Evolutionary conservation across 1,140 invertebrate genomes (phyloP).

Genomic region (Euglossa dilemma): DNA sequence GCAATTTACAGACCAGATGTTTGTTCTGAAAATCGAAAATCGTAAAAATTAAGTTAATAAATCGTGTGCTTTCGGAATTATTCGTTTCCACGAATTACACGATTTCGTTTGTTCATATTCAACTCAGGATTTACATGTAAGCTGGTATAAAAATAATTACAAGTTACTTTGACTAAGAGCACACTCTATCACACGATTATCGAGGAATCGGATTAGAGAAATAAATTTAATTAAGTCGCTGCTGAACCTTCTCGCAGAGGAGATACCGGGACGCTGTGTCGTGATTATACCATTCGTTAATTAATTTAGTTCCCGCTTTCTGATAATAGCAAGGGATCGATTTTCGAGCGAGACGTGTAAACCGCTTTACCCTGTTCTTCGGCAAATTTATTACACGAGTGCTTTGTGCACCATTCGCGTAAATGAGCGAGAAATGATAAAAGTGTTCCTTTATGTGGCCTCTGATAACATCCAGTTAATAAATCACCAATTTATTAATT

Average conservation of each 20-base stretch:
- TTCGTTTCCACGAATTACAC: too few relatives aligned
- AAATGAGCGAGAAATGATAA: too few relatives aligned
- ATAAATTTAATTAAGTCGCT: constrained; percentile 7
- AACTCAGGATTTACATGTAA: too few relatives aligned
- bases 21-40: too few relatives aligned
- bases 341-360: background rate
- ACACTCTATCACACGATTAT: background rate
- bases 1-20: too few relatives aligned
- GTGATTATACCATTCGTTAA: background rate
- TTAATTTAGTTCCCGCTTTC: background rate
- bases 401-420: too few relatives aligned
- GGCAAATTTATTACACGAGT: background rate
- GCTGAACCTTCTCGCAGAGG: background rate
- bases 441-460: too few relatives aligned
- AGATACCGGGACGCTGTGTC: background rate
- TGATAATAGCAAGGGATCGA: background rate
- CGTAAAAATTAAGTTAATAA: too few relatives aligned
- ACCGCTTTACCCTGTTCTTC: background rate
- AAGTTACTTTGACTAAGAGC: background rate
- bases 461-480: too few relatives aligned
- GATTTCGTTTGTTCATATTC: too few relatives aligned
- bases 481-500: too few relatives aligned
- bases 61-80: too few relatives aligned
- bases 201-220: background rate
- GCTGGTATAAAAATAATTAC: background rate